A percentile compares a stretch with the other conserved stretches of the same genome.
These are phyloP conservation scores for Pangasius sanitwongsei DNA, from an alignment of 2,797 vertebrate genomes.

Conservation along the genomic window DNA sequence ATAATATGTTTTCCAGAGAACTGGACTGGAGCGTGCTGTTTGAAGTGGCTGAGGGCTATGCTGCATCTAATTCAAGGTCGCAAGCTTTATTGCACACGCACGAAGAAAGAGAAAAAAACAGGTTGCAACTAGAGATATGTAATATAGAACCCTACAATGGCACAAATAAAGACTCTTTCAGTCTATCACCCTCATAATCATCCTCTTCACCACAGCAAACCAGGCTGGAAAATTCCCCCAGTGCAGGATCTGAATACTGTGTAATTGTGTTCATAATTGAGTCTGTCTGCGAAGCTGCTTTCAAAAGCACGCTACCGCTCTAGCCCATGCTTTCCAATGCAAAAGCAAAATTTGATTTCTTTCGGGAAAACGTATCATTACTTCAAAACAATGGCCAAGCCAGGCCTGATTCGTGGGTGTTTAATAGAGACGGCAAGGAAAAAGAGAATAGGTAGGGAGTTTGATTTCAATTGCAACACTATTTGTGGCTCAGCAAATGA, in stretches of 20 bases:
- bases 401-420: constrained; percentile 16
- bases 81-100: constrained; percentile 55
- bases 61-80: constrained; percentile 57
- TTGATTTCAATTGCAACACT: constrained; percentile 38
- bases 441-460: constrained; percentile 14
- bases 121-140: background rate
- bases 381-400: constrained; percentile 17
- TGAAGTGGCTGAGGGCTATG: constrained; percentile 57
- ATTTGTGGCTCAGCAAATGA: constrained; percentile 20
- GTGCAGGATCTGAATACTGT: constrained; percentile 22
- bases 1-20: constrained; percentile 48
- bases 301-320: constrained; percentile 10
- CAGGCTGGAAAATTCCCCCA: constrained; percentile 33
- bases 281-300: constrained; percentile 28
- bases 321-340: background rate
- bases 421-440: constrained; percentile 13
- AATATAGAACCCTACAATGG: constrained; percentile 13
- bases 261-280: constrained; percentile 47
- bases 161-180: constrained; percentile 39
- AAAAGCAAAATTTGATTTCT: constrained; percentile 36
- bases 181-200: constrained; percentile 21
- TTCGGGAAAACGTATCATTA: constrained; percentile 25
- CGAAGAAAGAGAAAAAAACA: background rate
- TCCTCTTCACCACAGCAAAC: constrained; percentile 19
- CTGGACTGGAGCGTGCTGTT: constrained; percentile 52